phyloP scores from a whole-genome alignment of 2,797 vertebrate species.

The Vultur gryphus region DNA sequence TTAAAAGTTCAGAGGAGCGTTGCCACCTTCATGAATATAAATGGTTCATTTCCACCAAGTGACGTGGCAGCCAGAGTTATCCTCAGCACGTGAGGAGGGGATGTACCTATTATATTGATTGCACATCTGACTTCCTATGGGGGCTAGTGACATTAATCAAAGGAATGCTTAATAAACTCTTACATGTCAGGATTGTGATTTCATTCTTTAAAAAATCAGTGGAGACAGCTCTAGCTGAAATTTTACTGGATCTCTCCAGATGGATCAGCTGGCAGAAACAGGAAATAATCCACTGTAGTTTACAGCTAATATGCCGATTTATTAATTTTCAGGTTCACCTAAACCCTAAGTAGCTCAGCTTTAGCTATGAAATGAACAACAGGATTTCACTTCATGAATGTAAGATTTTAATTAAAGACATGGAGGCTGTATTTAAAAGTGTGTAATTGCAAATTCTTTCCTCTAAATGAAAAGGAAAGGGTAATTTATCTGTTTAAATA shows the following conservation, averaged over 20 bases:
- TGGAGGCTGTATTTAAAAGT: background rate
- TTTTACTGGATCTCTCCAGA: conserved; percentile 14
- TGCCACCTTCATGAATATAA: conserved; percentile 25
- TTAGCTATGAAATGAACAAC: background rate
- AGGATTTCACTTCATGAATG: background rate
- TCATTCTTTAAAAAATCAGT: conserved; percentile 35
- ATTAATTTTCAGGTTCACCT: conserved; percentile 55
- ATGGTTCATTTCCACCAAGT: conserved; percentile 23
- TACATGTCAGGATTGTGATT: conserved; percentile 1
- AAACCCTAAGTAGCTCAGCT: conserved; percentile 6
- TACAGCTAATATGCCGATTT: conserved; percentile 42
- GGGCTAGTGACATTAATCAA: conserved; percentile 11
- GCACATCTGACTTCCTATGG: background rate
- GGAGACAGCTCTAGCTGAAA: conserved; percentile 12
- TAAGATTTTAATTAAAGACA: conserved; percentile 34
- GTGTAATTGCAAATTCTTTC: background rate
- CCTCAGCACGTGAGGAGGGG: background rate
- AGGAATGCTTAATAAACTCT: conserved; percentile 57
- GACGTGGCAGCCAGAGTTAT: background rate
- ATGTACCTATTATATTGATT: background rate
- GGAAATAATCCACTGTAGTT: conserved; percentile 29
- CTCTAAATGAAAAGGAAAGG: background rate
- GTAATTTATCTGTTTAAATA: background rate
- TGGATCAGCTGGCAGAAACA: conserved; percentile 40
- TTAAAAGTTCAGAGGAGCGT: conserved; percentile 21